These are phyloP conservation scores for Achlya flavicornis DNA, from an alignment of 2,888 invertebrate species.

Conservation along the genomic window DNA sequence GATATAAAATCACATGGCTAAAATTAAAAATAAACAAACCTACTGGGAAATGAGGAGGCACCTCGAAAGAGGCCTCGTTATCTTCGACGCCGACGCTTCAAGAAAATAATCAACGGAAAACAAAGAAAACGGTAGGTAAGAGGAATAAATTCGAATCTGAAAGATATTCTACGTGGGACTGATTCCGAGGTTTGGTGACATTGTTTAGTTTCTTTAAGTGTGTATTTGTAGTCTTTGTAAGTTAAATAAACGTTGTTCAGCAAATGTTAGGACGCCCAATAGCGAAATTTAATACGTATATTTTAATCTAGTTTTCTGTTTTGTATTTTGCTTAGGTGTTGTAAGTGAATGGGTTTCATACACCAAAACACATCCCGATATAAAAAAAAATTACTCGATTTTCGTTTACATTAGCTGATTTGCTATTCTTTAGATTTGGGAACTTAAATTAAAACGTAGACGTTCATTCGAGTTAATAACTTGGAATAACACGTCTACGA, in stretches of 20 bases:
- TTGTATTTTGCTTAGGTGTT: too few species aligned
- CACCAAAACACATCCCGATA: too few species aligned
- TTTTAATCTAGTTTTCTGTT: too few species aligned
- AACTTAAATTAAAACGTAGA: constrained; percentile 39
- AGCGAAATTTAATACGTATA: too few species aligned
- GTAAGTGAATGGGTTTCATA: too few species aligned
- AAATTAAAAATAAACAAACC: constrained; percentile 67
- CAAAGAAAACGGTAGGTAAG: constrained; percentile 51
- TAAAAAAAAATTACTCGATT: not conserved
- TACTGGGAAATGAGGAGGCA: constrained; percentile 65
- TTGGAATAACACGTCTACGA: constrained; percentile 43
- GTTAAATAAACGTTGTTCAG: not conserved
- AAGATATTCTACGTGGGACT: constrained; percentile 13
- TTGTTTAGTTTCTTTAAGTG: not conserved
- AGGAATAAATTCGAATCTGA: constrained; percentile 45
- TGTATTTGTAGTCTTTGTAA: not conserved
- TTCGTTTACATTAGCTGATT: not conserved
- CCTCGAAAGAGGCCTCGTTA: constrained; percentile 64
- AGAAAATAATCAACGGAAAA: constrained; percentile 66
- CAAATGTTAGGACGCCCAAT: not conserved
- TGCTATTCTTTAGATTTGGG: constrained; percentile 25
- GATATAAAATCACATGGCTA: constrained; percentile 44
- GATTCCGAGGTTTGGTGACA: constrained; percentile 16
- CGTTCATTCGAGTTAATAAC: constrained; percentile 39
- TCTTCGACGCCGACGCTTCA: constrained; percentile 55